Percentiles rank a stretch among this genome's conserved stretches.
These are phyloP conservation scores for Dicaeum eximium DNA, from an alignment of 2,113 vertebrate genomes.

Conservation along the genomic window DNA sequence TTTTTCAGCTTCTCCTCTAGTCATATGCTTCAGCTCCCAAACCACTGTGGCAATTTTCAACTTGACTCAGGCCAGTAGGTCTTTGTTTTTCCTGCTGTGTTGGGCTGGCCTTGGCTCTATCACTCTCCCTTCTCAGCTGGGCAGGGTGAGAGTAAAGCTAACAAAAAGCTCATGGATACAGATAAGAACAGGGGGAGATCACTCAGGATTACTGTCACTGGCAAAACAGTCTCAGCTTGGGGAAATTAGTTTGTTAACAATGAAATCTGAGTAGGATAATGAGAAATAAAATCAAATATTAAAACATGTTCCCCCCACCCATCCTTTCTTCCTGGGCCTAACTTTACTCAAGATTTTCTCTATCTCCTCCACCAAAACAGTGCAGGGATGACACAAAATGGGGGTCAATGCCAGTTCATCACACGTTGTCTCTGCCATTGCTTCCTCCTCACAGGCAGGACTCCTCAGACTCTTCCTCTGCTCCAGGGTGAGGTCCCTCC, in stretches of 20 bases:
- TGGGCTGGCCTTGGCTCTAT: neutral
- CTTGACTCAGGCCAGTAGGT: neutral
- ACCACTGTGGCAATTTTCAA: neutral
- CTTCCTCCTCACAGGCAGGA: neutral
- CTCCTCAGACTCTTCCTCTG: neutral
- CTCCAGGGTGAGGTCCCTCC: neutral
- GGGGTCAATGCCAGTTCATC: neutral
- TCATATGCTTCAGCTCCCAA: neutral
- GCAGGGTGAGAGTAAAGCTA: neutral
- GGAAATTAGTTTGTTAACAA: neutral
- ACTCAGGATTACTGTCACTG: neutral
- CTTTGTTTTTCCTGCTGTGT: neutral
- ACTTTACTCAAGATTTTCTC: neutral
- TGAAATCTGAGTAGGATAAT: neutral
- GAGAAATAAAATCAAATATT: neutral
- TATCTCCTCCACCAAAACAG: neutral
- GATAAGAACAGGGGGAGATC: neutral
- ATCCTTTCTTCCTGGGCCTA: accelerated
- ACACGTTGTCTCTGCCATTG: neutral
- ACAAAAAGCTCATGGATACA: neutral
- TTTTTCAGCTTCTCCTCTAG: neutral
- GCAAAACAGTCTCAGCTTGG: neutral
- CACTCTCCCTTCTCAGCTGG: neutral
- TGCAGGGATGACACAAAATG: neutral
- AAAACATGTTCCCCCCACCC: neutral